Evolutionary conservation across 2,113 vertebrate genomes (phyloP), one percentile per base, ranked within the genome.

Genomic region (Phaethon lepturus): DNA sequence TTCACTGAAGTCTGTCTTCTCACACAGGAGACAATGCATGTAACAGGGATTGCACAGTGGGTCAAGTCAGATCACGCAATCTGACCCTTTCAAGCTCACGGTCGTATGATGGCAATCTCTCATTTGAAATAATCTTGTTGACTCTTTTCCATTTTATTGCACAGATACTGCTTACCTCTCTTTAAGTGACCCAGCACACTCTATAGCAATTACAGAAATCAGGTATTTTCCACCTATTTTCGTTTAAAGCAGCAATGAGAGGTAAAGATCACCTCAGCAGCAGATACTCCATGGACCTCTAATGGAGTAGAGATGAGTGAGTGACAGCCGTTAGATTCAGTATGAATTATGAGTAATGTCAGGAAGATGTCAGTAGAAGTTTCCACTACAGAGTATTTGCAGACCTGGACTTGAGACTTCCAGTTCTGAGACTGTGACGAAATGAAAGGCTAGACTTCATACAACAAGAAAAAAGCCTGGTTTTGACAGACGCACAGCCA

Each of bases 11-110:
- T 31, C 35, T 71, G 23, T 35, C 63, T 50, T 64, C 45, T 68
- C 38, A 22, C 52, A 6, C 3, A 4, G 9, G 29, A n/a, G 55
- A 77, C 24, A 10, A 50, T 0, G 9, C 1, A 1, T 5, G 28
- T 31, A n/a, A n/a, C n/a, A 31, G 28, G 31, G 50, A n/a, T 0
- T 15, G 59, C 42, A 24, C 29, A 26, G 31, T 9, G 29, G 44
- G 19, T 69, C 44, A 42, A 42, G 29, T 38, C 29, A 33, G 22
- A 58, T 38, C 1, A 6, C n/a, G 52, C n/a, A 17, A 52, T 17
- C 55, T 68, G 26, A 64, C 45, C 40, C 49, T 20, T 53, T 63
- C 52, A 35, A 56, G 33, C 35, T 71, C 44, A 20, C 0, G 0
- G 0, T 10, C 45, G 17, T 8, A 18, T 1, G 9, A 52, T 6